phyloP scores from a whole-genome alignment of 2,888 invertebrate genomes.

The Polydrusus cervinus region DNA sequence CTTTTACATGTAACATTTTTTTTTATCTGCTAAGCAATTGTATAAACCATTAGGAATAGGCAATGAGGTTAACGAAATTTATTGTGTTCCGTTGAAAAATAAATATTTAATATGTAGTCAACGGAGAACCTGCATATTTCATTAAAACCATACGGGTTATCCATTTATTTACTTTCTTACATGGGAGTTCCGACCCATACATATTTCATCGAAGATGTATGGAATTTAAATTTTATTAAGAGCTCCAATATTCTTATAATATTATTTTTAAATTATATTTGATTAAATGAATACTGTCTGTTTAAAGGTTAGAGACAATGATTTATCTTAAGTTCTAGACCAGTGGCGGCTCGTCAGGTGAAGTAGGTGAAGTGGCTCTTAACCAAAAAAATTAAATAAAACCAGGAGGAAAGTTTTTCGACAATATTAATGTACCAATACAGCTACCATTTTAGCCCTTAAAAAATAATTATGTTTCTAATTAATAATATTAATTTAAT shows the following conservation, averaged over 20 bases:
- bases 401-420: no score
- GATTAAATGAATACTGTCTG: no score
- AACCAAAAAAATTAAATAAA: no score
- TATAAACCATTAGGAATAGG: constrained; percentile 13
- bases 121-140: constrained; percentile 41
- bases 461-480: no score
- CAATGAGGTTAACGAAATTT: constrained; percentile 20
- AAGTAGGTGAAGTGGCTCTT: no score
- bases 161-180: constrained; percentile 43
- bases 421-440: no score
- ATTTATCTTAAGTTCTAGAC: no score
- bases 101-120: constrained; percentile 38
- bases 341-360: no score
- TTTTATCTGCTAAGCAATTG: constrained; percentile 7
- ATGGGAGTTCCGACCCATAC: constrained; percentile 16
- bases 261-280: background rate
- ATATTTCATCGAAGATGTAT: constrained; percentile 24
- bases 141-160: constrained; percentile 43
- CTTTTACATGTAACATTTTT: background rate
- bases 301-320: no score
- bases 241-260: background rate
- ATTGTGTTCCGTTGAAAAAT: constrained; percentile 22
- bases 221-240: constrained; percentile 23
- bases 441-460: no score
- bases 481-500: no score